phyloP scores from a whole-genome alignment of 2,113 vertebrate genomes.

The Sakesphorus luctuosus region DNA sequence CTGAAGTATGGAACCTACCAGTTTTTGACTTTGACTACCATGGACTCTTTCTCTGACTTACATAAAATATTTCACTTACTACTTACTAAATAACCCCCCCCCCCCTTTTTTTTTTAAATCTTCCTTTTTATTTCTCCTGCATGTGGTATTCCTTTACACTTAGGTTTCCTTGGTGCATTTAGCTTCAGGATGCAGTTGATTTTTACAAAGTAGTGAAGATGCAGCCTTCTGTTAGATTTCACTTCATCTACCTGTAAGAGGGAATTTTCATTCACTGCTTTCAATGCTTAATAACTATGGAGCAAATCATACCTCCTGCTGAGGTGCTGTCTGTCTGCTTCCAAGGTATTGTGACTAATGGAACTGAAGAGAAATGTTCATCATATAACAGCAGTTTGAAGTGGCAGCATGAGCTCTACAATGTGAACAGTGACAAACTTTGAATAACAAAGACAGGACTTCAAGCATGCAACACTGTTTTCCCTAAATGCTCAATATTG shows the following conservation, averaged over 20 bases:
- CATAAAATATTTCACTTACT: background rate
- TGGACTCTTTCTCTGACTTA: background rate
- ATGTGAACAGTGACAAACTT: background rate
- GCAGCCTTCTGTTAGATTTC: background rate
- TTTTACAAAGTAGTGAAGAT: background rate
- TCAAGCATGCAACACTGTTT: background rate
- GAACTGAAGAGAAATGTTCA: background rate
- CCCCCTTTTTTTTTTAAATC: background rate
- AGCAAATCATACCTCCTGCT: background rate
- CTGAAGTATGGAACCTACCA: background rate
- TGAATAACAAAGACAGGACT: background rate
- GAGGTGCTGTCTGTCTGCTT: background rate
- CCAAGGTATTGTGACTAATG: background rate
- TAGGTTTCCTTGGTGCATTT: background rate
- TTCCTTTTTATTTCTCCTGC: background rate
- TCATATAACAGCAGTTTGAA: background rate
- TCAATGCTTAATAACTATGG: background rate
- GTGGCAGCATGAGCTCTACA: background rate
- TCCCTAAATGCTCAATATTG: background rate
- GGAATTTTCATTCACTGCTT: background rate
- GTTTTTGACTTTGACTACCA: background rate
- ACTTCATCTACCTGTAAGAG: background rate
- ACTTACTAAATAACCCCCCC: background rate
- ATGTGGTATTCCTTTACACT: background rate
- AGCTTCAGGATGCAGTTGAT: background rate